Evolutionary conservation across 1,140 invertebrate species (phyloP).

Genomic region (Drosophila bifasciata): DNA sequence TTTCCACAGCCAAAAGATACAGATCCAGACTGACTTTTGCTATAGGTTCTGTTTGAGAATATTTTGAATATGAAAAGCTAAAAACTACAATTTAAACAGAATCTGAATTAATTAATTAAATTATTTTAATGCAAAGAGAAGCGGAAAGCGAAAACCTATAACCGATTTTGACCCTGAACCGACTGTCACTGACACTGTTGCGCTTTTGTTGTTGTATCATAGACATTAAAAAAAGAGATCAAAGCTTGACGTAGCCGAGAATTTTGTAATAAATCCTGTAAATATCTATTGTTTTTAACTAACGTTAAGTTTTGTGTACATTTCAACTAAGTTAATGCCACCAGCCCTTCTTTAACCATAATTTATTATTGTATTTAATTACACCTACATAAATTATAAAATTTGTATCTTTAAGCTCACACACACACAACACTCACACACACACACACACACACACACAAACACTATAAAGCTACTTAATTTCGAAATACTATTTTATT

Average conservation of each 20-base stretch:
- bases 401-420: conserved; percentile 37
- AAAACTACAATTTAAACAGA: conserved; percentile 42
- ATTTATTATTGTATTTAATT: conserved; percentile 75
- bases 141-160: conserved; percentile 14
- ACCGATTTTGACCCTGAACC: conserved; percentile 59
- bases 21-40: conserved; percentile 54
- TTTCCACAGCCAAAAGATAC: conserved; percentile 35
- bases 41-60: conserved; percentile 57
- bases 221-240: conserved; percentile 61
- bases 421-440: conserved; percentile 16
- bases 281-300: conserved; percentile 60
- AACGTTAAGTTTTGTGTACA: conserved; percentile 73
- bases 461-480: conserved; percentile 57
- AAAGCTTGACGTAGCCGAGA: conserved; percentile 57
- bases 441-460: conserved; percentile 28
- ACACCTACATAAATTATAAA: conserved; percentile 46
- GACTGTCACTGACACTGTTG: conserved; percentile 67
- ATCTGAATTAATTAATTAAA: conserved; percentile 32
- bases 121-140: conserved; percentile 43
- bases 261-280: conserved; percentile 73
- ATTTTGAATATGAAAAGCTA: conserved; percentile 38
- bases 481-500: conserved; percentile 74
- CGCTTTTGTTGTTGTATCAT: conserved; percentile 79
- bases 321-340: conserved; percentile 67
- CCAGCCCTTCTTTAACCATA: conserved; percentile 62